Conservation (phyloP, 2,888 invertebrate genomes). For the Heliconius charithonia region DNA sequence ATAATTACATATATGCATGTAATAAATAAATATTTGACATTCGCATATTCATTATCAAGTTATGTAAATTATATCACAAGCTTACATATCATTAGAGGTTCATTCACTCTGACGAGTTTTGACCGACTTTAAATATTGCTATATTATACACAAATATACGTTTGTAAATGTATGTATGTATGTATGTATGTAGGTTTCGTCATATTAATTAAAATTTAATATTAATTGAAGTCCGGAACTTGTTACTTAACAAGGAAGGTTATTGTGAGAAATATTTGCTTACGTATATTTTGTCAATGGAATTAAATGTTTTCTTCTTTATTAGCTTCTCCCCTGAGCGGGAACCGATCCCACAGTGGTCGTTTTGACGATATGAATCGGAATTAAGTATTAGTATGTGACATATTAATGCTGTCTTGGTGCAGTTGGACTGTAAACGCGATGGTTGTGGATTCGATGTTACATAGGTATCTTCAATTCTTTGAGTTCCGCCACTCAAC, state of each 20-base stretch:
- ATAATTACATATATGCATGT: background rate
- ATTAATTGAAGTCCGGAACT: background rate
- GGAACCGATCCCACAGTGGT: too few species aligned
- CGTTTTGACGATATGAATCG: too few species aligned
- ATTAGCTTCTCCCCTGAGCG: background rate
- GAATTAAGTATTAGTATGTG: too few species aligned
- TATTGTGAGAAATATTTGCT: background rate
- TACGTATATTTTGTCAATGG: background rate
- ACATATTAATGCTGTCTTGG: too few species aligned
- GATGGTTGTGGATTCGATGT: too few species aligned
- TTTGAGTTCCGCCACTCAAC: too few species aligned
- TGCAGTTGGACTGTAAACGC: too few species aligned
- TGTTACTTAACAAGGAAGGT: slow-evolving; percentile 7
- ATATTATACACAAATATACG: background rate
- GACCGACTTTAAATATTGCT: background rate
- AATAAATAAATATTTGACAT: slow-evolving; percentile 6
- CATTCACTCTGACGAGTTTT: slow-evolving; percentile 24
- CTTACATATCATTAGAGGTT: slow-evolving; percentile 18
- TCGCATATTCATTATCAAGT: slow-evolving; percentile 15
- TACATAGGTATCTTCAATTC: too few species aligned
- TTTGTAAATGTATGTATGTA: background rate
- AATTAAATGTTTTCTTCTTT: background rate
- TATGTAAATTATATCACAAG: slow-evolving; percentile 25
- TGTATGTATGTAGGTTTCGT: background rate
- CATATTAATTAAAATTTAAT: slow-evolving; percentile 18